These are phyloP conservation scores for Neodiprion lecontei DNA, from an alignment of 1,140 invertebrate genomes.

Conservation along the genomic window DNA sequence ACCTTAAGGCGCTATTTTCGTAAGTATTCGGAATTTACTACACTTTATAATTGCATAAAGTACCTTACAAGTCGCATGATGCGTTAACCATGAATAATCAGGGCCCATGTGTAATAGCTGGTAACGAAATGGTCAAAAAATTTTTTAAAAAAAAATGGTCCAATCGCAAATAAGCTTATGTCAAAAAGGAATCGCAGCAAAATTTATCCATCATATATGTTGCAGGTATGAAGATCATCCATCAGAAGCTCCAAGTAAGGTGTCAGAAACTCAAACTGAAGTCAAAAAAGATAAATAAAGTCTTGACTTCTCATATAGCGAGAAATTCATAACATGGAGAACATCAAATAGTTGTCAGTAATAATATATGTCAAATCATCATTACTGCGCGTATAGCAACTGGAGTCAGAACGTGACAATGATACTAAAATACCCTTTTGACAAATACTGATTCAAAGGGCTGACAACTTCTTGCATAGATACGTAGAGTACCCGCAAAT, in stretches of 20 bases:
- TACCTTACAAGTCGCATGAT: constrained; percentile 21
- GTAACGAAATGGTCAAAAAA: constrained; percentile 35
- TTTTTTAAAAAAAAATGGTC: constrained; percentile 41
- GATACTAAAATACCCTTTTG: background rate
- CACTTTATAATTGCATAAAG: constrained; percentile 15
- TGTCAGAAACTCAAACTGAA: constrained; percentile 37
- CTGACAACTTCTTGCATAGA: background rate
- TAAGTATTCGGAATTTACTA: constrained; percentile 65
- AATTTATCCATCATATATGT: constrained; percentile 28
- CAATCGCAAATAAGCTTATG: constrained; percentile 33
- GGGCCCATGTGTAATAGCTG: constrained; percentile 38
- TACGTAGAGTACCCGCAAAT: background rate
- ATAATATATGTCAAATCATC: background rate
- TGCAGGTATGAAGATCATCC: constrained; percentile 73
- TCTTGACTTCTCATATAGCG: background rate
- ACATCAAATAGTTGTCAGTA: background rate
- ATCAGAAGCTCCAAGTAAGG: constrained; percentile 56
- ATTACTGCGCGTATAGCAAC: background rate
- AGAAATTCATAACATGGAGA: background rate
- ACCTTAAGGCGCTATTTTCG: constrained; percentile 89
- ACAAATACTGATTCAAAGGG: background rate
- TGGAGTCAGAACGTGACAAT: background rate
- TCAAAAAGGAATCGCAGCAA: constrained; percentile 20
- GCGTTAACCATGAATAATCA: constrained; percentile 40
- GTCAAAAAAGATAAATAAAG: constrained; percentile 58